Base-by-base conservation (phyloP, 2,113 vertebrate genomes). In the Aramus guarauna region DNA sequence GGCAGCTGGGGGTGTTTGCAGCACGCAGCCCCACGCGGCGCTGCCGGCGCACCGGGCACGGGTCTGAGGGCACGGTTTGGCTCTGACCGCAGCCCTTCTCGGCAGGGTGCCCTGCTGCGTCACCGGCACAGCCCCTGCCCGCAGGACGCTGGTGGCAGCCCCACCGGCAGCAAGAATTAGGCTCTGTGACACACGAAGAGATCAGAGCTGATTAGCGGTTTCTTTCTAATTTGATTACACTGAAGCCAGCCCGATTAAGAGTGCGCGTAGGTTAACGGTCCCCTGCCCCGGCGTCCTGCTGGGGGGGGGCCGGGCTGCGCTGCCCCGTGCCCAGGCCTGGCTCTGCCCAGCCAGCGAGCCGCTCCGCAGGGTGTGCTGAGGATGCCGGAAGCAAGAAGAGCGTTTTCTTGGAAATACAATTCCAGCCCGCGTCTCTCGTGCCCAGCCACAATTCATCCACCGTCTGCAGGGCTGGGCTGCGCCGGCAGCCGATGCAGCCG, bases 191-290 rank as follows among this genome's bases (percentile, higher is more conserved):
- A 89, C 45, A 34, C 10, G 11, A 11, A 2, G 59, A 50, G 91
- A 90, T 90, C 89, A 91, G 9, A 26, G 68, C 73, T 36, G 86
- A 95, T 96, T 90, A 96, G 43, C 20, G 15, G 96, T 92, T 95
- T 95, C 92, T 90, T 45, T 60, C 92, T 97, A 94, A 96, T 95
- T 94, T 92, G 92, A 95, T 97, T 95, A 94, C 47, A 34, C 37
- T 0, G 34, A 50, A 48, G 63, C 14, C 53, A 20, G 29, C n/a
- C 48, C 39, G 58, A 90, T 81, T 63, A 87, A 73, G 34, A 9
- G 39, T 0, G 7, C 1, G 10, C 0, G 32, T 14, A 12, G 17
- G 14, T 26, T 30, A 26, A 32, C 32, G 1, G n/a, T 22, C 12
- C 36, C 75, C 39, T 5, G 12, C 11, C 22, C 23, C 68, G 19